Conservation (phyloP, 1,140 invertebrate species). For the Lasaia peninsularis region DNA sequence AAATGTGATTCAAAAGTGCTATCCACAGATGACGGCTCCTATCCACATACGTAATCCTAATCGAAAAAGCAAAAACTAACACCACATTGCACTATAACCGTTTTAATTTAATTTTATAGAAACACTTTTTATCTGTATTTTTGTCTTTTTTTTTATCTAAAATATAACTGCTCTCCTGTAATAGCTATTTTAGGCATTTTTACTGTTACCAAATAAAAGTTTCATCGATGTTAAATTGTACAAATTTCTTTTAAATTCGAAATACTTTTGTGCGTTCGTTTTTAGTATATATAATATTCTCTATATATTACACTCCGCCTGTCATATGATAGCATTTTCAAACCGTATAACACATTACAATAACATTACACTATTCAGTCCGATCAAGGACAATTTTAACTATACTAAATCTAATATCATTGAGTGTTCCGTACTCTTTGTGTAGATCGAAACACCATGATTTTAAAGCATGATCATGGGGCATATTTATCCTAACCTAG, state of each 20-base stretch:
- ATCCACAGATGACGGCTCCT: constrained; percentile 7
- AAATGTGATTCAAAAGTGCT: constrained; percentile 9
- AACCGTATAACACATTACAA: not conserved
- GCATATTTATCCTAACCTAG: constrained; percentile 34
- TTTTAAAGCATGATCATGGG: constrained; percentile 35
- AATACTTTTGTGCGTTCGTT: not conserved
- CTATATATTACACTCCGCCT: not conserved
- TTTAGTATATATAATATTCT: not conserved
- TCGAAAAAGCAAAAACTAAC: no score
- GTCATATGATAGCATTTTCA: not conserved
- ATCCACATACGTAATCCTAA: not conserved
- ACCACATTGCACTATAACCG: no score
- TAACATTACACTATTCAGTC: not conserved
- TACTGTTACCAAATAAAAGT: no score
- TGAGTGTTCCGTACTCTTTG: constrained; percentile 30
- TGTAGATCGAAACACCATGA: constrained; percentile 29
- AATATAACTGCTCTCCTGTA: no score
- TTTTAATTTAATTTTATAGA: no score
- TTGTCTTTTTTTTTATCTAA: no score
- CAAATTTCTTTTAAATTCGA: no score
- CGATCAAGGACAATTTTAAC: not conserved
- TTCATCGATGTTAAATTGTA: no score
- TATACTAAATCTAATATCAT: constrained; percentile 34
- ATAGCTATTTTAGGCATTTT: no score
- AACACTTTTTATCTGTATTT: no score